A percentile compares a stretch with the other conserved stretches of the same genome.
These are phyloP conservation scores for Poicephalus gulielmi DNA, from an alignment of 2,113 vertebrate species.

Conservation along the genomic window DNA sequence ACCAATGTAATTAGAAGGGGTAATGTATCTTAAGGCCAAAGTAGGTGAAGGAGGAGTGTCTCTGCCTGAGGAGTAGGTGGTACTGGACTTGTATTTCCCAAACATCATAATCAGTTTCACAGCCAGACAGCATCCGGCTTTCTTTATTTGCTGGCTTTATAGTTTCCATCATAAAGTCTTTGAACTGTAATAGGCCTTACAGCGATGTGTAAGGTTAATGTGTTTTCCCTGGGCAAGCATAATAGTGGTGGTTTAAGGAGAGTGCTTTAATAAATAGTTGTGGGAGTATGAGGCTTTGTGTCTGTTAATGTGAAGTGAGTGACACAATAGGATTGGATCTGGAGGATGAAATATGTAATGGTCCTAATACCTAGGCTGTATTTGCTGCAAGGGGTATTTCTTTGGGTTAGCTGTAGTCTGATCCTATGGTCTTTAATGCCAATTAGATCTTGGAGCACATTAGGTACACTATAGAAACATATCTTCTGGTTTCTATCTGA, in stretches of 20 bases:
- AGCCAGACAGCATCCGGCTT: background rate
- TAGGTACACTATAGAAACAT: background rate
- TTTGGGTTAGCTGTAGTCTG: background rate
- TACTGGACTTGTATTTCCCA: background rate
- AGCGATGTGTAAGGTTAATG: background rate
- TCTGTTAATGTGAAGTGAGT: background rate
- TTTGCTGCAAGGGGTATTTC: background rate
- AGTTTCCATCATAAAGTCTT: background rate
- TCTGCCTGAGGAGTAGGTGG: background rate
- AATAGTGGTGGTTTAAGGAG: background rate
- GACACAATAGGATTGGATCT: background rate
- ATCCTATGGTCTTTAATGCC: background rate
- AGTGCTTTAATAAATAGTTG: background rate
- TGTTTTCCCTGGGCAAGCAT: background rate
- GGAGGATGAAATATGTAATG: background rate
- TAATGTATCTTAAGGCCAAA: background rate
- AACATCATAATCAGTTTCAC: background rate
- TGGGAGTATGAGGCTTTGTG: background rate
- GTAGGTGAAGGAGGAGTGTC: background rate
- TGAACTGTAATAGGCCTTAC: background rate
- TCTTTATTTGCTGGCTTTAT: background rate
- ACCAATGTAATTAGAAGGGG: background rate
- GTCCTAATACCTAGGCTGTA: background rate
- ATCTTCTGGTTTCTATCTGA: background rate
- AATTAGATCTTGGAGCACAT: background rate